Base-by-base conservation (phyloP, 2,113 vertebrate species). In the Crotalus tigris region DNA sequence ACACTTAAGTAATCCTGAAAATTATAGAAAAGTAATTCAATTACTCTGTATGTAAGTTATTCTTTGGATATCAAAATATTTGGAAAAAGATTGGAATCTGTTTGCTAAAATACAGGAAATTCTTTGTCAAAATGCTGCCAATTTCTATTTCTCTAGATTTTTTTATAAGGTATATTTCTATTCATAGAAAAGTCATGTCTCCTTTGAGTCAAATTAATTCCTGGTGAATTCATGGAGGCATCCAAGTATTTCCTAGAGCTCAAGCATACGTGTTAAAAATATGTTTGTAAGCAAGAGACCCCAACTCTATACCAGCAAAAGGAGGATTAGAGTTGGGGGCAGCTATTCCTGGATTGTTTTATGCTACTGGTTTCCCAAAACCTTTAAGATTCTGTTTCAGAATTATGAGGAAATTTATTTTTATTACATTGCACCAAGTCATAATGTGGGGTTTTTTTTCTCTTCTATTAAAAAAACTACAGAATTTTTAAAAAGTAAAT, bases 11-110 rank as follows among this genome's bases (percentile, higher is more conserved):
- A 89, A 86, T 33, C 87, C 90, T 90, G 26, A 49, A 93, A 95
- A 96, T 95, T 90, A 91, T 46, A 69, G 92, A 9, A 94, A 92
- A 95, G 86, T 88, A 85, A 93, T 95, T 59, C 93, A 95, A 91
- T 92, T 96, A 95, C 95, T 93, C 94, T 95, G 90, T 90, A 91
- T 57, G n/a, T 13, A 95, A 91, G 94, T 92, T 85, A 91, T 93
- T 61, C 57, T 24, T 64, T 94, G 64, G 92, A 90, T 53, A 5
- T 0, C 59, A 81, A 10, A 49, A 90, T 89, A 24, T 24, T 1
- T 55, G 92, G 92, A 91, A 96, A 93, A 92, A 91, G 94, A 92
- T 94, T 92, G 55, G 26, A 91, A 95, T 91, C 87, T 91, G 95
- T 0, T 0, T 75, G 58, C 89, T 90, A 69, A 61, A 29, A 39